Evolutionary conservation across 53 echinoderm and acorn worm species (phyloP).

Genomic region (Arbacia lixula): DNA sequence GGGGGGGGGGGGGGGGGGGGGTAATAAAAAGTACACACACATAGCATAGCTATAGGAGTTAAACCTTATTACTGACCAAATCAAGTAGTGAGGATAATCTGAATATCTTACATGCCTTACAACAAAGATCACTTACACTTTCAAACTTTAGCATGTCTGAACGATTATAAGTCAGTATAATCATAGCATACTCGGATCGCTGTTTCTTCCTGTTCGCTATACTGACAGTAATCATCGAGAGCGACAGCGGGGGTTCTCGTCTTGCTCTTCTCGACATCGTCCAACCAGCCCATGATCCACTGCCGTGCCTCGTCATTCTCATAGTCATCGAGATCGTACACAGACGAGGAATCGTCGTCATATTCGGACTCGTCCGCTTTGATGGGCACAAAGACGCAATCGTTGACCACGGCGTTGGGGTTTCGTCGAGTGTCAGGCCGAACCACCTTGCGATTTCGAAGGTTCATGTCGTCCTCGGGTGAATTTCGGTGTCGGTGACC

Average conservation of each 20-base stretch:
- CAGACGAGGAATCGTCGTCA: background rate
- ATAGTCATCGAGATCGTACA: slow-evolving; percentile 2
- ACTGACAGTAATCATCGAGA: slow-evolving; percentile 14
- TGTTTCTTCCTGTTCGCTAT: background rate
- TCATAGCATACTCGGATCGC: slow-evolving; percentile 15
- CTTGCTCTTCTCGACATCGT: slow-evolving; percentile 19
- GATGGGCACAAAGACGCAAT: slow-evolving; percentile 14
- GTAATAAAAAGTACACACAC: no score
- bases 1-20: no score
- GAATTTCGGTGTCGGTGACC: background rate
- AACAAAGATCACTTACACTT: no score
- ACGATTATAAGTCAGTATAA: no score
- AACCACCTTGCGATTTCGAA: background rate
- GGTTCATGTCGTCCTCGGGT: background rate
- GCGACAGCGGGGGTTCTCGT: slow-evolving; percentile 3
- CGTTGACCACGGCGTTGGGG: background rate
- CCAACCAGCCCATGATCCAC: slow-evolving; percentile 26
- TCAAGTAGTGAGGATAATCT: no score
- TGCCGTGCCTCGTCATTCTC: slow-evolving; percentile 9
- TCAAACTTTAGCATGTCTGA: no score
- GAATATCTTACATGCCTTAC: no score
- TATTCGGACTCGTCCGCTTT: background rate
- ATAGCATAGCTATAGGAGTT: no score
- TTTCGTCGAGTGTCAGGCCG: background rate
- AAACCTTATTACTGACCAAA: no score